Evolutionary conservation across 2,113 vertebrate genomes (phyloP).

Genomic region (Cyprinus carpio): DNA sequence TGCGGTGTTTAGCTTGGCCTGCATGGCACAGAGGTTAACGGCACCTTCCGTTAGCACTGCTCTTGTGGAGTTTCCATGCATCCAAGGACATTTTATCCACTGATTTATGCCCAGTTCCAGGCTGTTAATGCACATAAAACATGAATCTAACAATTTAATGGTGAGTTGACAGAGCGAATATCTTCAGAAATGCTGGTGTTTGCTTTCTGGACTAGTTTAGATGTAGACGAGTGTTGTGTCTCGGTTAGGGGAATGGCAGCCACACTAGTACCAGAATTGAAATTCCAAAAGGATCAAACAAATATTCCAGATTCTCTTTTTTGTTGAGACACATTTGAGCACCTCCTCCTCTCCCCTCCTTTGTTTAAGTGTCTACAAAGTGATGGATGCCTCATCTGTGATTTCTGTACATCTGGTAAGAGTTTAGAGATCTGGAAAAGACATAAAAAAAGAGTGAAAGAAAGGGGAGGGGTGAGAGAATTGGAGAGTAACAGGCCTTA

Average conservation of each 20-base stretch:
- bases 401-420: slow-evolving; percentile 86
- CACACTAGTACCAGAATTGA: slow-evolving; percentile 66
- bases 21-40: slow-evolving; percentile 49
- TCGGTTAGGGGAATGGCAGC: slow-evolving; percentile 27
- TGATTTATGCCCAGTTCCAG: background rate
- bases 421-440: slow-evolving; percentile 80
- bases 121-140: background rate
- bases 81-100: slow-evolving; percentile 64
- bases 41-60: slow-evolving; percentile 46
- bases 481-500: slow-evolving; percentile 64
- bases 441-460: slow-evolving; percentile 68
- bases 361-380: slow-evolving; percentile 78
- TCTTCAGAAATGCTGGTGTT: background rate
- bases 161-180: background rate
- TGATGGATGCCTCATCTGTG: slow-evolving; percentile 82
- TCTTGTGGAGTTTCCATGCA: slow-evolving; percentile 58
- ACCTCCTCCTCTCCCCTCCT: slow-evolving; percentile 51
- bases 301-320: slow-evolving; percentile 64
- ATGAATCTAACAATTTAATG: background rate
- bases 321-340: slow-evolving; percentile 67
- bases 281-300: slow-evolving; percentile 70
- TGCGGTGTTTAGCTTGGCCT: slow-evolving; percentile 53
- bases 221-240: slow-evolving; percentile 4
- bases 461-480: slow-evolving; percentile 65
- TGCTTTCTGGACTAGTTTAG: background rate